Percentiles rank a stretch among this genome's conserved stretches.
Conservation (phyloP, 2,797 vertebrate genomes). For the Pristis pectinata region DNA sequence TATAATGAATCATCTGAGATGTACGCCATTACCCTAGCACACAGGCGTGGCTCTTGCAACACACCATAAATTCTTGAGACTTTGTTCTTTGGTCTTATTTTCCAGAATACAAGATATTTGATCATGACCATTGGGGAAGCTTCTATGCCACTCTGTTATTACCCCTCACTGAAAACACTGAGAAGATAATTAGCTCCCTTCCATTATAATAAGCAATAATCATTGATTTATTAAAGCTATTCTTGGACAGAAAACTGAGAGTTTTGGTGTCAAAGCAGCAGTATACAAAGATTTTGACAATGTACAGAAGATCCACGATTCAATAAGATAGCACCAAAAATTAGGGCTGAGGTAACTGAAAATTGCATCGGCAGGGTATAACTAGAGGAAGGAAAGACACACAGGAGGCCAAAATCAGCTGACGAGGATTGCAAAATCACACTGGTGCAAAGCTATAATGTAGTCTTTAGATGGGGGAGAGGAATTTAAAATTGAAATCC, state of each 20-base stretch:
- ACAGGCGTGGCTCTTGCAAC: neutral
- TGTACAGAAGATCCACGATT: neutral
- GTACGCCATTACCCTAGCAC: neutral
- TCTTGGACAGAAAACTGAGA: too few species aligned
- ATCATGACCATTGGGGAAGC: too few species aligned
- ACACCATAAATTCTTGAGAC: neutral
- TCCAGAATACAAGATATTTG: too few species aligned
- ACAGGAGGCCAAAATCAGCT: neutral
- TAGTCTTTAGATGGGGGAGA: neutral
- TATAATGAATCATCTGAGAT: neutral
- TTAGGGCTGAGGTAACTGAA: neutral
- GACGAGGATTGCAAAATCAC: neutral
- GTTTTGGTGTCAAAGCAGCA: too few species aligned
- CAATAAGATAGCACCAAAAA: neutral
- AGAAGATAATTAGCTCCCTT: neutral
- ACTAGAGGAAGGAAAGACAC: neutral
- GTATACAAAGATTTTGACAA: too few species aligned
- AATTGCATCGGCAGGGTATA: neutral
- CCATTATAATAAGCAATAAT: neutral
- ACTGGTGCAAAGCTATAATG: neutral
- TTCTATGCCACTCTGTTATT: neutral
- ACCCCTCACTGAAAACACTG: neutral
- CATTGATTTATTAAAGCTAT: too few species aligned
- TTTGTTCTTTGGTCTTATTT: neutral
- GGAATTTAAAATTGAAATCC: neutral